Percentiles rank a stretch among this genome's conserved stretches.
phyloP scores from a whole-genome alignment of 2,113 vertebrate genomes.

The Seriola rivoliana region DNA sequence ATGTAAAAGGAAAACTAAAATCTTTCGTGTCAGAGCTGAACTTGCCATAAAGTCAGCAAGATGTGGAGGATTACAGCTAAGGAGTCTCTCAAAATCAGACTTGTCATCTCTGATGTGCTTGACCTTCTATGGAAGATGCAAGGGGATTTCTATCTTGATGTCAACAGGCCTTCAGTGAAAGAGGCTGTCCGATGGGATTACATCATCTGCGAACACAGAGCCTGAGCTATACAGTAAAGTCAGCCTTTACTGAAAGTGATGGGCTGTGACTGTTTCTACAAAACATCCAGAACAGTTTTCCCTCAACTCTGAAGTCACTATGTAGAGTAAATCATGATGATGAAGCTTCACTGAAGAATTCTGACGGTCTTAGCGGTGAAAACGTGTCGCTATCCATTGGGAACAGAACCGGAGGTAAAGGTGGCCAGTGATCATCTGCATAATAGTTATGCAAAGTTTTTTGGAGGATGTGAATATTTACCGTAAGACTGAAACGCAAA shows the following conservation, averaged over 20 bases:
- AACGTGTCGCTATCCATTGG: neutral
- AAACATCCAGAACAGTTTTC: slow-evolving; percentile 2
- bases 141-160: slow-evolving; percentile 33
- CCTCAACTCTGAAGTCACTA: neutral
- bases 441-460: neutral
- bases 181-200: slow-evolving; percentile 30
- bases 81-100: slow-evolving; percentile 8
- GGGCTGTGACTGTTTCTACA: neutral
- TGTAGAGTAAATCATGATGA: neutral
- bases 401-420: neutral
- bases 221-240: slow-evolving; percentile 1
- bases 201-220: slow-evolving; percentile 32
- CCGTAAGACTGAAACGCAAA: neutral
- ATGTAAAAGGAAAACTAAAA: slow-evolving; percentile 15
- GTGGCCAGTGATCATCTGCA: neutral
- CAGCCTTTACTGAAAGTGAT: slow-evolving; percentile 27
- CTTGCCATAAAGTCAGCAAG: slow-evolving; percentile 18
- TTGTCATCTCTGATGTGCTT: slow-evolving; percentile 39
- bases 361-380: neutral
- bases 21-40: slow-evolving; percentile 19
- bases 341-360: neutral
- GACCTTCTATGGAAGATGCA: slow-evolving; percentile 41
- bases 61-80: slow-evolving; percentile 22
- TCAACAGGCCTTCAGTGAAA: slow-evolving; percentile 42
- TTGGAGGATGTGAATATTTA: slow-evolving; percentile 10